Evolutionary conservation across 2,113 vertebrate genomes (phyloP), one percentile per base, ranked within the genome.

Genomic region (Athene cunicularia): DNA sequence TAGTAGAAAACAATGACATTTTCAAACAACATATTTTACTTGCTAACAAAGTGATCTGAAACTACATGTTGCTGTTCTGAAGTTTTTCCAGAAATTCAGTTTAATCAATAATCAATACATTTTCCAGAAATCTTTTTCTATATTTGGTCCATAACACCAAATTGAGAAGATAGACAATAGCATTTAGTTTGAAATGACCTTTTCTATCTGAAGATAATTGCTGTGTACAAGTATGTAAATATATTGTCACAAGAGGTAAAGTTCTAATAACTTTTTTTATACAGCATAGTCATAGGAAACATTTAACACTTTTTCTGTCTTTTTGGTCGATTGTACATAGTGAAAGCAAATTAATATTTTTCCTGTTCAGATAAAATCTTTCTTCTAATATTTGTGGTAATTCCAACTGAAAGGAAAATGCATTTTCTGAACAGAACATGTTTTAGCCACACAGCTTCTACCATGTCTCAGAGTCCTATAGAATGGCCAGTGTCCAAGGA

Each of bases 401-500:
- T 43, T 91, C 28, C 52, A 77, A 20, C 15, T 82, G 43, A 93
- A 94, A 73, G 45, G 53, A 89, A 81, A 62, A 62, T 66, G 35
- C 32, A 71, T 73, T 86, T 95, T 53, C 50, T 96, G 64, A 70
- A 71, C 16, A 87, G 81, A 94, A 28, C 5, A 4, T 66, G 23
- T 81, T 95, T 92, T 56, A 93, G 28, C 55, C 45, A 75, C 59
- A 88, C 20, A 88, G 22, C 27, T 95, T 37, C 94, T 84, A 43
- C 63, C 75, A 59, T 79, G 59, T 76, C 79, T 95, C 59, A 62
- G 37, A 50, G 93, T 91, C 66, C 83, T 75, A 43, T 94, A 39
- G 56, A 95, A 86, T 95, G 92, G 52, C 68, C 92, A 39, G n/a
- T 74, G 67, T 88, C 79, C 96, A 95, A 88, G 94, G 70, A 79